Percentiles rank a stretch among this genome's conserved stretches.
Conservation (phyloP, 2,888 invertebrate genomes). For the Nematopogon swammerdamellus region DNA sequence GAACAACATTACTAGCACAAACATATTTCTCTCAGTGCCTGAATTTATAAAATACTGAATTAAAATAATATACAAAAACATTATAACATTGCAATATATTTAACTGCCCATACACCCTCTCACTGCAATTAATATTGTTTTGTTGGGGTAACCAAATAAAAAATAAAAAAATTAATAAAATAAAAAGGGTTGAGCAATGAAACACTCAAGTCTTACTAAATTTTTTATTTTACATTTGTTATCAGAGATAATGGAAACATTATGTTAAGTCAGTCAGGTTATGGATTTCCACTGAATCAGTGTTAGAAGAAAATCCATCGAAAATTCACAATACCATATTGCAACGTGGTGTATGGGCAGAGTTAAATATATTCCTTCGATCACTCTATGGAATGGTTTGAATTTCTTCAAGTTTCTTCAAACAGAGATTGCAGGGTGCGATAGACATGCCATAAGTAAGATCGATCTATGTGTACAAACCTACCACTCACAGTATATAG, state of each 20-base stretch:
- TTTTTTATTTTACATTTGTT: conserved; percentile 28
- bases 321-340: neutral
- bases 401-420: neutral
- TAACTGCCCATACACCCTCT: conserved; percentile 56
- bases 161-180: conserved; percentile 34
- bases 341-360: neutral
- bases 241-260: neutral
- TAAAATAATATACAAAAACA: too few species aligned
- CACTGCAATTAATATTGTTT: conserved; percentile 21
- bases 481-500: too few species aligned
- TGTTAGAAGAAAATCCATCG: neutral
- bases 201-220: conserved; percentile 37
- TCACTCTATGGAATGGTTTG: neutral
- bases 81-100: neutral
- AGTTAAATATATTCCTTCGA: neutral
- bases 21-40: too few species aligned
- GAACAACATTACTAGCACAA: too few species aligned
- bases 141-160: conserved; percentile 22
- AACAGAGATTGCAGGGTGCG: neutral
- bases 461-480: too few species aligned
- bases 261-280: neutral
- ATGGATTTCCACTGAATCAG: neutral
- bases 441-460: too few species aligned
- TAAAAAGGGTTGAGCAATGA: conserved; percentile 47
- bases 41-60: too few species aligned